Evolutionary conservation across 2,113 vertebrate genomes (phyloP).

Genomic region (Marmota monax): DNA sequence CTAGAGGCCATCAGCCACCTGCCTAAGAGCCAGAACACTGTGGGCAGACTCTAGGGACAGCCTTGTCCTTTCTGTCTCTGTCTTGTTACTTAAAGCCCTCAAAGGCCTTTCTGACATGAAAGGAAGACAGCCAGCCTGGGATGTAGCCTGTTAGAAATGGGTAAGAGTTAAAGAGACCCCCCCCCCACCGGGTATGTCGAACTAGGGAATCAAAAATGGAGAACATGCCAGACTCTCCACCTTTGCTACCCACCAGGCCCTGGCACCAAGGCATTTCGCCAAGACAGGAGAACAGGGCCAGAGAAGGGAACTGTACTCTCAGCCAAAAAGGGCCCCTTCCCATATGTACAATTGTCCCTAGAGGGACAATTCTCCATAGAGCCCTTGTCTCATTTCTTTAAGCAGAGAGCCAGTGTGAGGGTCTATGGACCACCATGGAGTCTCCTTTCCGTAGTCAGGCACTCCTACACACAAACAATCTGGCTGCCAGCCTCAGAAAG

Average conservation of each 20-base stretch:
- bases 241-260: not conserved
- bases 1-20: not conserved
- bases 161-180: not conserved
- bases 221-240: not conserved
- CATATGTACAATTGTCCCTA: not conserved
- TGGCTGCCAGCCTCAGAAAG: not conserved
- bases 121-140: not conserved
- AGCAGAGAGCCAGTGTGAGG: not conserved
- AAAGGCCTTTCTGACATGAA: not conserved
- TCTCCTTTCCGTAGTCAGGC: not conserved
- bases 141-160: conserved; percentile 13
- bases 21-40: not conserved
- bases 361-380: not conserved
- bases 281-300: not conserved
- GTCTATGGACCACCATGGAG: not conserved
- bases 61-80: not conserved
- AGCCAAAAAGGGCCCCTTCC: not conserved
- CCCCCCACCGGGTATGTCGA: not conserved
- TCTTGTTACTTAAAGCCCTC: not conserved
- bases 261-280: not conserved
- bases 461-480: not conserved
- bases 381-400: not conserved
- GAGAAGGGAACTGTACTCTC: not conserved
- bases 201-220: not conserved
- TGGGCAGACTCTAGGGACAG: not conserved